Conservation (phyloP, 2,113 vertebrate genomes). For the Eublepharis macularius region DNA sequence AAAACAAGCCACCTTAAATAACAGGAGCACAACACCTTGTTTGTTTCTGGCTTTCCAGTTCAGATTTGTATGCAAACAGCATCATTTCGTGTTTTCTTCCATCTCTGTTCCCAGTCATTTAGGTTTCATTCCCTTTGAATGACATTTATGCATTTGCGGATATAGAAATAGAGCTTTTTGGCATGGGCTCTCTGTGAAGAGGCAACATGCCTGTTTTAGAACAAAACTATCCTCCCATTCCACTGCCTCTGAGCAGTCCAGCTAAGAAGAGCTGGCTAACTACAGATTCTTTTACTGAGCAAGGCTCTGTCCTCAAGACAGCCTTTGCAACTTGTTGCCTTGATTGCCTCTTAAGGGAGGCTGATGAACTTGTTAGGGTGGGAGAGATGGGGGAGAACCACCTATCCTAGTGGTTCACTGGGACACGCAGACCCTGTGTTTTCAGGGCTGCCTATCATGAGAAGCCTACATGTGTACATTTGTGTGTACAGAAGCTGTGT, state of each 20-base stretch:
- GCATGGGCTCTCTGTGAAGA: background rate
- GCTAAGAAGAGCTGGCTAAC: background rate
- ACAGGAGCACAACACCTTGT: background rate
- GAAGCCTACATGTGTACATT: no score
- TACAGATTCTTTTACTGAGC: background rate
- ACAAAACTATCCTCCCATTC: background rate
- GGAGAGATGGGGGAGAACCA: no score
- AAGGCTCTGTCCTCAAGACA: background rate
- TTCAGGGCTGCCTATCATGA: no score
- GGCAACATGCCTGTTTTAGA: background rate
- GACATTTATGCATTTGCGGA: background rate
- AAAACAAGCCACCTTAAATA: constrained; percentile 17
- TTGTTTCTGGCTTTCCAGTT: constrained; percentile 26
- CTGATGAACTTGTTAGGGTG: no score
- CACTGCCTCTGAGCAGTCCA: background rate
- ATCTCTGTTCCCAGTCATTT: constrained; percentile 22
- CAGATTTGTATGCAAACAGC: constrained; percentile 29
- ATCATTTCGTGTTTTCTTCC: rapidly evolving
- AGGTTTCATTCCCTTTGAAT: constrained; percentile 40
- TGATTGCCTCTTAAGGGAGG: no score
- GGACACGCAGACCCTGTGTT: no score
- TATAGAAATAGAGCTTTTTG: constrained; percentile 18
- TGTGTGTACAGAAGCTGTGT: no score
- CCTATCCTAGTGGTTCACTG: no score
- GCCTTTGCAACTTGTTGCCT: background rate